These are phyloP conservation scores for Orcinus orca DNA, from an alignment of 2,113 vertebrate species.

Conservation along the genomic window DNA sequence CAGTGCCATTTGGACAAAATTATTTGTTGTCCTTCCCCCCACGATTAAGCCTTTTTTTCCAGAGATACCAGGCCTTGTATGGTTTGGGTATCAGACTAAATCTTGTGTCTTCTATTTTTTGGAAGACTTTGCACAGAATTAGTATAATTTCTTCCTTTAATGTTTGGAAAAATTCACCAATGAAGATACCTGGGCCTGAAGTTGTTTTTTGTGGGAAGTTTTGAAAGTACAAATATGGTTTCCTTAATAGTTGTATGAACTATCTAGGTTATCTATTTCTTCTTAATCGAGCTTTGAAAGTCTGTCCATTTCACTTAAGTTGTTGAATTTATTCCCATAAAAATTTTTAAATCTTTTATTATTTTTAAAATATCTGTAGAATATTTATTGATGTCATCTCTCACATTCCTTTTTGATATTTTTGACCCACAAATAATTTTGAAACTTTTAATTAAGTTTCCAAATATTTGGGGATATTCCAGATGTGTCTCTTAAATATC, in stretches of 20 bases:
- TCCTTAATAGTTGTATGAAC: background rate
- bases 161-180: slow-evolving; percentile 14
- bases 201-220: no score
- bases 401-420: background rate
- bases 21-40: background rate
- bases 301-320: background rate
- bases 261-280: background rate
- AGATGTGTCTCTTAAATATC: background rate
- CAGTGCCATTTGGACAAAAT: background rate
- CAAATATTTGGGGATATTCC: background rate
- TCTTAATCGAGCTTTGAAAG: background rate
- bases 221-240: background rate
- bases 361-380: background rate
- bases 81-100: background rate
- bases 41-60: background rate
- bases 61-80: background rate
- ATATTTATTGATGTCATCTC: background rate
- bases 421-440: background rate
- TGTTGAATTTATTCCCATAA: background rate
- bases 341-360: background rate
- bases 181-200: background rate
- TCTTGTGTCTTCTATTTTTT: background rate
- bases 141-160: background rate
- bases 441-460: background rate
- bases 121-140: background rate